phyloP scores from a whole-genome alignment of 2,888 invertebrate species.

The Elaeidobius kamerunicus region DNA sequence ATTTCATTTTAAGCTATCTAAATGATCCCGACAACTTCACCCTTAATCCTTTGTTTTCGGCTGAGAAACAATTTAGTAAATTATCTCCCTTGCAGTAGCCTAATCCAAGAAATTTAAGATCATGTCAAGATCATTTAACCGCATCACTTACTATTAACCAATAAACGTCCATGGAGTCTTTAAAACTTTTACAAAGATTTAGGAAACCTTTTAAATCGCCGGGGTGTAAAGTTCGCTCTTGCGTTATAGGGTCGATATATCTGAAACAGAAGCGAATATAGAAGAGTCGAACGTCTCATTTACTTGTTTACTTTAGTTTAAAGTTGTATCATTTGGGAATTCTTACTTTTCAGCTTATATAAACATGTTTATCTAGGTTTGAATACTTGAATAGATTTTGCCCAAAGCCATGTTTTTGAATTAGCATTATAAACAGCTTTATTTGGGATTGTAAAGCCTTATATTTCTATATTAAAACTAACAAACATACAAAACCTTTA shows the following conservation, averaged over 20 bases:
- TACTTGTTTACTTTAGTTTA: conserved; percentile 17
- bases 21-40: conserved; percentile 13
- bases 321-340: conserved; percentile 13
- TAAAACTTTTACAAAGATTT: conserved; percentile 21
- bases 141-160: conserved; percentile 28
- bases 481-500: neutral
- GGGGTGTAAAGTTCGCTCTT: conserved; percentile 19
- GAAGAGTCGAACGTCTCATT: conserved; percentile 13
- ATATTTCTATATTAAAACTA: no score
- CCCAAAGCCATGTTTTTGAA: no score
- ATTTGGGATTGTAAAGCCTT: no score
- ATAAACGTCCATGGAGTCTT: conserved; percentile 27
- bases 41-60: conserved; percentile 18
- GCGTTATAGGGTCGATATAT: conserved; percentile 15
- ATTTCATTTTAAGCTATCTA: conserved; percentile 11
- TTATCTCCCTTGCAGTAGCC: conserved; percentile 21
- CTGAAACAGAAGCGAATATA: conserved; percentile 17
- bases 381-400: neutral
- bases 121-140: conserved; percentile 24
- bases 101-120: conserved; percentile 27
- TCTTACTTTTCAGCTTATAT: conserved; percentile 2
- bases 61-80: conserved; percentile 19
- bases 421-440: no score
- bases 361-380: conserved; percentile 1
- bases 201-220: conserved; percentile 17